Base-by-base conservation (phyloP, 1,140 invertebrate genomes). In the Triops longicaudatus region DNA sequence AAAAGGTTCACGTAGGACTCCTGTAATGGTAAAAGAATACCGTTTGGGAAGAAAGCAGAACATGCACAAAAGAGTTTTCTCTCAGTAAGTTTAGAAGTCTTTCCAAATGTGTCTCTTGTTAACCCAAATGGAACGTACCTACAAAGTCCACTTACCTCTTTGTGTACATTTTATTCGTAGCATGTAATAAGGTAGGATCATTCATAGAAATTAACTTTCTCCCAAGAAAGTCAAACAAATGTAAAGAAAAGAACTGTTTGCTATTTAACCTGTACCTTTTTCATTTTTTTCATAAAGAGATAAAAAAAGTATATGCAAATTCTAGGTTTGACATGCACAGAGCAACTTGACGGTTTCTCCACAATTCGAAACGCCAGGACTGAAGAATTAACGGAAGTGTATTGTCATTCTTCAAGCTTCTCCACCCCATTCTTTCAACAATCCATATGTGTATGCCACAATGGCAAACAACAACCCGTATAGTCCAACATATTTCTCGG, bases 311-410 rank as follows among this genome's bases (percentile, higher is more conserved):
- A n/a, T n/a, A n/a, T n/a, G n/a, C 50, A 22, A 17, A 63, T 63
- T 63, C 22, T 63, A 22, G 50, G 50, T 17, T 63, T 17, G n/a
- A 63, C 7, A 22, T 63, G n/a, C 22, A 63, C n/a, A 4, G 7
- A 37, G n/a, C 17, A 63, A 63, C 50, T n/a, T 63, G 14, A 22
- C 50, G 50, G 50, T 63, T 63, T 63, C 50, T 63, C 50, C 50
- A 63, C 17, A 63, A 22, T 22, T n/a, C 14, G 22, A 63, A 22
- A n/a, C 2, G 50, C 50, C 6, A 63, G 22, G 10, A 63, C 50
- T 22, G 7, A 63, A 63, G 50, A 63, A 63, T 63, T 63, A 22
- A 63, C 50, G 50, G 50, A 63, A 63, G 50, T 63, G 50, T 63
- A 63, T 63, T 63, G 50, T 63, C 50, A 63, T 63, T 63, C 50